Evolutionary conservation across 2,888 invertebrate genomes (phyloP), one percentile per base, ranked within the genome.

Genomic region (Eubasilissa splendida): DNA sequence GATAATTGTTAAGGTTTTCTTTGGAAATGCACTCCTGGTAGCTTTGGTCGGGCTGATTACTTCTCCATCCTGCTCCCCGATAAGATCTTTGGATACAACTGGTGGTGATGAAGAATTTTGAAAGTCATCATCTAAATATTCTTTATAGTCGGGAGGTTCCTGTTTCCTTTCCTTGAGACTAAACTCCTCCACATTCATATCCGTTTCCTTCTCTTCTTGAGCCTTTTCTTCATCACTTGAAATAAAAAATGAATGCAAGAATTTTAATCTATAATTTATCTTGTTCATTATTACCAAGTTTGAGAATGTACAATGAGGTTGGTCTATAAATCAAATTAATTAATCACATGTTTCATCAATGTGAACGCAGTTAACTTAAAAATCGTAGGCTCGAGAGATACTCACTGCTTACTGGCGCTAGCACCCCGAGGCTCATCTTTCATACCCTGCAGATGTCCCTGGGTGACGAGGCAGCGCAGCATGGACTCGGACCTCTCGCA

Each of bases 401-500:
- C 60, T 60, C n/a, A 60, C 60, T 22, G n/a, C 14, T 60, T 11
- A n/a, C n/a, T 11, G 58, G 5, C 12, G 58, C 58, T n/a, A 14
- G n/a, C 8, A 33, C 59, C 52, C 3, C 7, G 60, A 3, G 77
- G 70, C 42, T 83, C 83, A 7, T 77, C 66, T 71, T 82, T 81
- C 77, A 82, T 76, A 54, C 76, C 82, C 58, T 84, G 80, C 31
- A 82, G 53, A 59, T 83, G 71, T 42, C 82, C 82, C 66, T 84
- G 80, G 22, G 80, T 66, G n/a, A 84, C 54, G 56, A 83, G 78
- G 56, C 80, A 79, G n/a, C 83, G 76, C 33, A 85, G 76, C 11
- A 84, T 81, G 10, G 82, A 79, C 66, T 90, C 87, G 3, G 91
- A 87, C 50, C 87, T 87, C 75, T 88, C 87, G 84, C 90, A 90